These are phyloP conservation scores for Ia io DNA, from an alignment of 2,113 vertebrate species.

Conservation along the genomic window DNA sequence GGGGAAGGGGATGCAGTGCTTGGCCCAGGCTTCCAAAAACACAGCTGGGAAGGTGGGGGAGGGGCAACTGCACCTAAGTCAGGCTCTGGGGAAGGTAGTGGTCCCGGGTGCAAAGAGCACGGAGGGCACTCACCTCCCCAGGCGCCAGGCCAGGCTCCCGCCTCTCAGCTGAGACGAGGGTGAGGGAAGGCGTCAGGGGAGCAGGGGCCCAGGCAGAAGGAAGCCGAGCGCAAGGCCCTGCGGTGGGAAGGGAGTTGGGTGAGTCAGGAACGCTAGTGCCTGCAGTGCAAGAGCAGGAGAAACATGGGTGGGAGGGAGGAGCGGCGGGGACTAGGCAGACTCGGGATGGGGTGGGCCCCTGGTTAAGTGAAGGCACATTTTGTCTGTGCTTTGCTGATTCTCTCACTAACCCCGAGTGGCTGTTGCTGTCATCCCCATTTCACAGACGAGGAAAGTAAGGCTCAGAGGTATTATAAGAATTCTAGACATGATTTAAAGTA, in stretches of 20 bases:
- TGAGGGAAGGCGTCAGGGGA: neutral
- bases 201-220: neutral
- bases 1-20: neutral
- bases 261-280: neutral
- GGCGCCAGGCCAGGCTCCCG: neutral
- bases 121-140: neutral
- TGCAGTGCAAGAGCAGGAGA: neutral
- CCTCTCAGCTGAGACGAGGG: neutral
- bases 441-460: neutral
- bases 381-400: neutral
- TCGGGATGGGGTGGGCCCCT: neutral
- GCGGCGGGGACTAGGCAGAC: neutral
- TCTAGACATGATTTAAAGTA: neutral
- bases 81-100: neutral
- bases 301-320: neutral
- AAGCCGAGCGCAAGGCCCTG: neutral
- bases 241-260: neutral
- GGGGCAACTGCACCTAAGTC: neutral
- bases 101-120: neutral
- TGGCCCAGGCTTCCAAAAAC: neutral
- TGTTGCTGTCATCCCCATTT: neutral
- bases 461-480: neutral
- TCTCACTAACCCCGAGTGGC: neutral
- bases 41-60: neutral
- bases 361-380: neutral